These are phyloP conservation scores for Shinisaurus crocodilurus DNA, from an alignment of 2,113 vertebrate species.

Conservation along the genomic window DNA sequence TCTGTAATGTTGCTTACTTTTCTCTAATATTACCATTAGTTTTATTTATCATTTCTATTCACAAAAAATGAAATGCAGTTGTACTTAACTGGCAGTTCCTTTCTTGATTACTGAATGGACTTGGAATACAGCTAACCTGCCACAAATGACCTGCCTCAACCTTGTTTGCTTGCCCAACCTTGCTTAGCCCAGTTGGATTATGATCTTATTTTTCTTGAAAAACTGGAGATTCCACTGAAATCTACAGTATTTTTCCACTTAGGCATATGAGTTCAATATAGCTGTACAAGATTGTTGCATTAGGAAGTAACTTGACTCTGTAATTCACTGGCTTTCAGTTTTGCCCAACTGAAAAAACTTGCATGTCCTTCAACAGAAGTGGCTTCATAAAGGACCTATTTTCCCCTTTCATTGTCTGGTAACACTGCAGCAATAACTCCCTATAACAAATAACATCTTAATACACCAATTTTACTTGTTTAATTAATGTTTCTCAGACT, in stretches of 20 bases:
- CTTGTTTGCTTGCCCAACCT: neutral
- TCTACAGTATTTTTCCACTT: neutral
- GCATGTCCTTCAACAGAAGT: neutral
- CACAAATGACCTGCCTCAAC: neutral
- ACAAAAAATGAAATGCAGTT: neutral
- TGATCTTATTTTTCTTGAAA: neutral
- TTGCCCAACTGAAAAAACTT: neutral
- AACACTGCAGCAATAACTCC: neutral
- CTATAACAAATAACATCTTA: neutral
- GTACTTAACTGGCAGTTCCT: neutral
- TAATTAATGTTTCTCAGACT: constrained; percentile 28
- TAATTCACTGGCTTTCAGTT: neutral
- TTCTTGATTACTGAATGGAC: neutral
- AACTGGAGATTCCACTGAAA: neutral
- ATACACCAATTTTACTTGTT: neutral
- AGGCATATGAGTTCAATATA: neutral
- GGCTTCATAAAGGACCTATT: neutral
- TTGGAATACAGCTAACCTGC: neutral
- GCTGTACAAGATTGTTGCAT: neutral
- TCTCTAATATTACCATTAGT: neutral
- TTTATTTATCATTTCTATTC: neutral
- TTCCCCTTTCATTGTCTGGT: neutral
- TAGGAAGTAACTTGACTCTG: neutral
- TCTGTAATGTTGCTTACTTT: neutral
- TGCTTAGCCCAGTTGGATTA: neutral